These are phyloP conservation scores for Acinonyx jubatus DNA, from an alignment of 2,113 vertebrate species.

Conservation along the genomic window DNA sequence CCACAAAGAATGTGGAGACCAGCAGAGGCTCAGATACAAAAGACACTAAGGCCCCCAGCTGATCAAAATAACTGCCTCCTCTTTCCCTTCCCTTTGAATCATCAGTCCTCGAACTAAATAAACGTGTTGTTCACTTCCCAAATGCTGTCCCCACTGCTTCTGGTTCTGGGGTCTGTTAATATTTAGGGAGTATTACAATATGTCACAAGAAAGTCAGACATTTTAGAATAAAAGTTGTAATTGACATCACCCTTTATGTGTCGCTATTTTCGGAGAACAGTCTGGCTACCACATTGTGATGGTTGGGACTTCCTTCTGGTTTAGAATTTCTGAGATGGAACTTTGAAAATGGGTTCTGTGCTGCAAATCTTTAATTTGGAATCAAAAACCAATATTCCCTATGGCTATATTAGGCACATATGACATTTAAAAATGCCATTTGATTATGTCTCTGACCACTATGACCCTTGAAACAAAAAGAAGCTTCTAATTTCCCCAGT, in stretches of 20 bases:
- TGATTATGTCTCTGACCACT: not conserved
- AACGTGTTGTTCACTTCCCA: not conserved
- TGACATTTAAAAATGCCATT: not conserved
- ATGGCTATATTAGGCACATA: not conserved
- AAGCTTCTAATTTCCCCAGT: not conserved
- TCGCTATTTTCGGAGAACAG: not conserved
- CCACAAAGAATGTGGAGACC: not conserved
- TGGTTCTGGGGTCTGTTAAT: constrained; percentile 1
- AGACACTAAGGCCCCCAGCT: not conserved
- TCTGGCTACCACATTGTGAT: not conserved
- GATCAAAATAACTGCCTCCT: not conserved
- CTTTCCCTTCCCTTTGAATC: not conserved
- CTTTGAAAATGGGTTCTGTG: not conserved
- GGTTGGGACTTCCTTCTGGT: not conserved
- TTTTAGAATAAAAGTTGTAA: constrained; percentile 14
- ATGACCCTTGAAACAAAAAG: not conserved
- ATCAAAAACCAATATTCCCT: not conserved
- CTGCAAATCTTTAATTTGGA: not conserved
- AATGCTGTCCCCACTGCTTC: not conserved
- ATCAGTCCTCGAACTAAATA: not conserved
- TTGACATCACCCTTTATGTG: not conserved
- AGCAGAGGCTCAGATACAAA: not conserved
- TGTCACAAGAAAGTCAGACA: not conserved
- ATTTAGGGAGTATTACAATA: not conserved
- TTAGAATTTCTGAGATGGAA: not conserved